Percentiles rank a stretch among this genome's conserved stretches.
Conservation (phyloP, 2,797 vertebrate genomes). For the Rhinophrynus dorsalis region DNA sequence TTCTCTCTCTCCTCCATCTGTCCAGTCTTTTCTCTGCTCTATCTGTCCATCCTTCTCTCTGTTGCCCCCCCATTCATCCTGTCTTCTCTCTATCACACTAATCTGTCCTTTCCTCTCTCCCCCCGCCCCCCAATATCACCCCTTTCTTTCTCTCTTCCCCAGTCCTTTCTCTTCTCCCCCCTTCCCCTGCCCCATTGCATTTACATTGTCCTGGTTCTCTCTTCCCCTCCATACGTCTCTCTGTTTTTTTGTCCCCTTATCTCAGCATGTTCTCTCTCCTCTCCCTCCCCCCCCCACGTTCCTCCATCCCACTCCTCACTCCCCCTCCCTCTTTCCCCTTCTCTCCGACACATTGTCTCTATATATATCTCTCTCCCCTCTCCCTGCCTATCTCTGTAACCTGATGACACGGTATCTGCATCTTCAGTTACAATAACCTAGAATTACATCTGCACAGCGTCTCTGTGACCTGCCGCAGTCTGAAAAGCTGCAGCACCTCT, state of each 20-base stretch:
- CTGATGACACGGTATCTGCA: constrained; percentile 3
- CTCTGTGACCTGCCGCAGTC: too few relatives aligned
- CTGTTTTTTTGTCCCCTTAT: not conserved
- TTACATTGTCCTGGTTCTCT: not conserved
- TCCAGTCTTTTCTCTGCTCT: too few relatives aligned
- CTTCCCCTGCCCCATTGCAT: too few relatives aligned
- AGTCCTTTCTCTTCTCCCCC: too few relatives aligned
- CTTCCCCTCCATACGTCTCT: not conserved
- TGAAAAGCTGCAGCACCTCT: too few relatives aligned
- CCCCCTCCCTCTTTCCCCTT: not conserved
- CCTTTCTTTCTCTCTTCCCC: too few relatives aligned
- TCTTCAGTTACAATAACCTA: constrained; percentile 21
- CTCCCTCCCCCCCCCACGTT: not conserved
- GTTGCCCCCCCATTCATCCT: not conserved
- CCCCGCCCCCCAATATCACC: too few relatives aligned
- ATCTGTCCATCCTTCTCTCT: not conserved
- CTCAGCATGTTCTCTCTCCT: not conserved
- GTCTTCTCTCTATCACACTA: not conserved
- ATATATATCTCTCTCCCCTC: not conserved
- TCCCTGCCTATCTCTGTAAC: not conserved
- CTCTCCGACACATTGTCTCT: not conserved
- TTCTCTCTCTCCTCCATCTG: not conserved
- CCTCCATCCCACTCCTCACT: not conserved
- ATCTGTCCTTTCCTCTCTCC: not conserved
- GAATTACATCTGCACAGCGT: not conserved